phyloP scores from a whole-genome alignment of 2,888 invertebrate species.

The Morpho helenor region DNA sequence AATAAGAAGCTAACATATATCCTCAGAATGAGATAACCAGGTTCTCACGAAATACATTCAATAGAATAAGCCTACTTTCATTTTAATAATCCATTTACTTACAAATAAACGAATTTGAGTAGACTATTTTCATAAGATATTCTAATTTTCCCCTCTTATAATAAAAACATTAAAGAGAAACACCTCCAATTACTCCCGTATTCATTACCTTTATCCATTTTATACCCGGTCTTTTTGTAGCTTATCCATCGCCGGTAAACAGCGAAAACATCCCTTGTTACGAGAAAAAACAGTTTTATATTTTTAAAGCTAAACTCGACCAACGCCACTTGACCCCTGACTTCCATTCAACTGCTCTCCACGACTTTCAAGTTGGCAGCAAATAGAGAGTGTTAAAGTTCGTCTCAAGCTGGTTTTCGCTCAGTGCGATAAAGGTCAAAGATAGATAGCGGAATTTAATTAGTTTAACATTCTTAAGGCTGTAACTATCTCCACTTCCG shows the following conservation, averaged over 20 bases:
- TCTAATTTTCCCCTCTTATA: neutral
- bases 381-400: conserved; percentile 20
- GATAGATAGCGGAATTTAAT: conserved; percentile 25
- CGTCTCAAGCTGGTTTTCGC: conserved; percentile 14
- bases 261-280: conserved; percentile 16
- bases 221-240: conserved; percentile 15
- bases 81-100: no score
- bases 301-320: conserved; percentile 22
- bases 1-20: no score
- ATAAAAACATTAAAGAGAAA: conserved; percentile 1
- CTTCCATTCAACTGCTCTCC: conserved; percentile 16
- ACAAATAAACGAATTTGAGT: no score
- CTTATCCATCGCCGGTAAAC: conserved; percentile 18
- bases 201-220: conserved; percentile 16
- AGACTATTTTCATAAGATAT: no score
- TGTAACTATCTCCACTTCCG: no score
- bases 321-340: conserved; percentile 13
- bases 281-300: conserved; percentile 24
- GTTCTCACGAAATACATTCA: no score
- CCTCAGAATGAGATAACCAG: no score
- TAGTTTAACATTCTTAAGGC: conserved; percentile 25
- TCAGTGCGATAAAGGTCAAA: conserved; percentile 15
- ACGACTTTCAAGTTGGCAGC: conserved; percentile 14
- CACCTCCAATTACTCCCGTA: conserved; percentile 10
- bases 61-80: no score